phyloP scores from a whole-genome alignment of 2,888 invertebrate genomes.

The Volucella zonaria region DNA sequence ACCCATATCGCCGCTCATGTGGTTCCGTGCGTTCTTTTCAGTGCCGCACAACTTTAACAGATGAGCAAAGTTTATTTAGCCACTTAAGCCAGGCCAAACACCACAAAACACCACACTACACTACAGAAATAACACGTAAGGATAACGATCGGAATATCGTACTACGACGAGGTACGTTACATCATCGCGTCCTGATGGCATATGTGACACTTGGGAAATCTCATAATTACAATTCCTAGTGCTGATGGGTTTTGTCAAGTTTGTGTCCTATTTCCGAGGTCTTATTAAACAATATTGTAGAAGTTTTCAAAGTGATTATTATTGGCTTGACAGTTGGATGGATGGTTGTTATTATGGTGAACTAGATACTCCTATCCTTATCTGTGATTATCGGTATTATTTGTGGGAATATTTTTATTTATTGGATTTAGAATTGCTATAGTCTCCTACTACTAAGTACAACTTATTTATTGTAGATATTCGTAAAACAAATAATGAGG shows the following conservation, averaged over 20 bases:
- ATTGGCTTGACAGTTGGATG: neutral
- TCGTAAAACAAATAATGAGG: too few species aligned
- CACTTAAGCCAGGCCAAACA: constrained; percentile 49
- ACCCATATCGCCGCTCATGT: constrained; percentile 33
- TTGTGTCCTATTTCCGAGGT: constrained; percentile 12
- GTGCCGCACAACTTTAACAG: constrained; percentile 37
- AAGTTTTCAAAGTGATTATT: constrained; percentile 40
- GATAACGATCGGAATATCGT: neutral
- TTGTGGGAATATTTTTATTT: neutral
- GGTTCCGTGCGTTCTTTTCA: constrained; percentile 4
- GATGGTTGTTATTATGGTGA: neutral
- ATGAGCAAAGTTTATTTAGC: constrained; percentile 53
- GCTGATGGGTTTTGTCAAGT: constrained; percentile 42
- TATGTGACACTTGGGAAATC: constrained; percentile 49
- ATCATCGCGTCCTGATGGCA: constrained; percentile 36
- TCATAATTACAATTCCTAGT: constrained; percentile 43
- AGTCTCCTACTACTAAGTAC: too few species aligned
- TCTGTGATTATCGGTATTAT: neutral
- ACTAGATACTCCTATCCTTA: neutral
- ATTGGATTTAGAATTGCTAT: too few species aligned
- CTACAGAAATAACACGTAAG: neutral
- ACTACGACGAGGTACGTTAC: neutral
- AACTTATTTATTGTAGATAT: too few species aligned
- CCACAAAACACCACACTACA: constrained; percentile 6
- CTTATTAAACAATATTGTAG: constrained; percentile 40